Conservation (phyloP, 2,113 vertebrate species). For the Columba livia region DNA sequence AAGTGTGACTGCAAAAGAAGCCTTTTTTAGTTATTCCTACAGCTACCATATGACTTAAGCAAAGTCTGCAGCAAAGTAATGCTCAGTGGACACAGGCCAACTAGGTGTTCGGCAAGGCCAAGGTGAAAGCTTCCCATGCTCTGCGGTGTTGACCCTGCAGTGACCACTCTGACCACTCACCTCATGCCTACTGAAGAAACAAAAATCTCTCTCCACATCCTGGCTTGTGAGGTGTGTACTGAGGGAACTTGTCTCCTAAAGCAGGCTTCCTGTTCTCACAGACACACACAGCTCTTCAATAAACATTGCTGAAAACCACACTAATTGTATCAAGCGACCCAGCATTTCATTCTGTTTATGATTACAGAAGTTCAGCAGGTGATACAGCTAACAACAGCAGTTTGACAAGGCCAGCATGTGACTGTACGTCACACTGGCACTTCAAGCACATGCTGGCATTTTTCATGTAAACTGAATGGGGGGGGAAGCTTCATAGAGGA, state of each 20-base stretch:
- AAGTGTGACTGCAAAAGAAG: neutral
- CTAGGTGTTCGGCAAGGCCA: neutral
- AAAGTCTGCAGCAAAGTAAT: neutral
- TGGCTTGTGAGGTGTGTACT: neutral
- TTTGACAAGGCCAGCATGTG: neutral
- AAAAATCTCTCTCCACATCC: neutral
- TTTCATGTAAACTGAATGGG: neutral
- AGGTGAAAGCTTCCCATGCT: neutral
- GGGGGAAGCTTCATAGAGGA: neutral
- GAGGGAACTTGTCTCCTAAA: neutral
- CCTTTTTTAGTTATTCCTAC: neutral
- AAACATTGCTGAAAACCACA: neutral
- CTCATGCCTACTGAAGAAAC: neutral
- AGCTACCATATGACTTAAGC: rapidly evolving
- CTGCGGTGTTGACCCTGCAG: too few relatives aligned
- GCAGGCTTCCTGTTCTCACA: neutral
- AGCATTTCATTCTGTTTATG: neutral
- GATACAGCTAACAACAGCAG: neutral
- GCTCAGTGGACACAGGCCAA: neutral
- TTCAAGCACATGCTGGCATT: neutral
- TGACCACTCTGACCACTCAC: neutral
- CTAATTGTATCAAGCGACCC: neutral
- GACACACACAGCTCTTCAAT: neutral
- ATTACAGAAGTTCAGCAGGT: neutral
- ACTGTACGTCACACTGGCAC: neutral